Conservation (phyloP, 2,113 vertebrate species). For the Hiodon alosoides region DNA sequence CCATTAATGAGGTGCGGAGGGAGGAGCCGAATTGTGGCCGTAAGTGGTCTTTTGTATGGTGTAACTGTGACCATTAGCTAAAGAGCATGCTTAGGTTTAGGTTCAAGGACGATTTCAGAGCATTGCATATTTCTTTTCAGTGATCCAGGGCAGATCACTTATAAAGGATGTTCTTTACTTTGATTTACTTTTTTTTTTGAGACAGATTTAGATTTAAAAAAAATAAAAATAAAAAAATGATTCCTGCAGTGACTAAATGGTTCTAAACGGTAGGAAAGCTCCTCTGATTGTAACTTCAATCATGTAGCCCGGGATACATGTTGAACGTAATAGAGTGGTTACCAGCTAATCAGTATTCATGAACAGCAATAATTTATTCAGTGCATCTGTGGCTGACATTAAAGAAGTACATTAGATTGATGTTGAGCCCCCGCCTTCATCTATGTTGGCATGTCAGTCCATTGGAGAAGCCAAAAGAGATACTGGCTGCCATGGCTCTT, state of each 20-base stretch:
- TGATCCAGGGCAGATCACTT: not conserved
- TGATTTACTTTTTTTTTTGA: not conserved
- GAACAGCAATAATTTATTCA: slow-evolving; percentile 7
- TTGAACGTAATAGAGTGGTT: too few relatives aligned
- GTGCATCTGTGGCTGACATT: not conserved
- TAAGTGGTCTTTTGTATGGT: not conserved
- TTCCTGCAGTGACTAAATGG: too few relatives aligned
- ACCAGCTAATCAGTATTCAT: not conserved
- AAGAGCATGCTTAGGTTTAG: not conserved
- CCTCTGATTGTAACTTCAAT: too few relatives aligned
- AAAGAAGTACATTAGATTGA: not conserved
- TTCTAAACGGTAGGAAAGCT: too few relatives aligned
- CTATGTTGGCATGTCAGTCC: too few relatives aligned
- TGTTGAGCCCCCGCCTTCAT: not conserved
- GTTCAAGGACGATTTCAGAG: not conserved
- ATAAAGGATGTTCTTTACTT: not conserved
- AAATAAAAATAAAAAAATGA: too few relatives aligned
- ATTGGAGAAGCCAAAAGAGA: too few relatives aligned
- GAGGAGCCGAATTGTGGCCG: not conserved
- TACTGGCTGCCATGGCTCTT: too few relatives aligned
- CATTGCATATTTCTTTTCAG: not conserved
- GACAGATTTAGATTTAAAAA: too few relatives aligned
- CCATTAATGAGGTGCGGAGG: too few relatives aligned
- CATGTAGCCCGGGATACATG: too few relatives aligned
- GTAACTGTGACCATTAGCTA: not conserved